Percentiles rank a stretch among this genome's conserved stretches.
phyloP scores from a whole-genome alignment of 2,113 vertebrate species.

The Rhombomys opimus region DNA sequence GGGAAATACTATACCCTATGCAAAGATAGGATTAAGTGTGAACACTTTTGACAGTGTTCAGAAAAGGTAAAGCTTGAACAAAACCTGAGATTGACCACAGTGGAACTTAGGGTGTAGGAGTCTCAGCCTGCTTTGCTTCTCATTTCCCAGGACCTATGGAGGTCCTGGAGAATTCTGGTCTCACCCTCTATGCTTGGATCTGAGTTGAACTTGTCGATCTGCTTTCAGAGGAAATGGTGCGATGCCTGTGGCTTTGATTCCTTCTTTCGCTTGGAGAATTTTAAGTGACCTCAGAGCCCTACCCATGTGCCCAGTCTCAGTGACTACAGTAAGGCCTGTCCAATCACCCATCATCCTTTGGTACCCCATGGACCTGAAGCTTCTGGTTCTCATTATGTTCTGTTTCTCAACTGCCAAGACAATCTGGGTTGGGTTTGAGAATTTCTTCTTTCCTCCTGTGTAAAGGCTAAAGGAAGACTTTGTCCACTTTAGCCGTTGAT shows the following conservation, averaged over 20 bases:
- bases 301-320: not conserved
- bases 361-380: not conserved
- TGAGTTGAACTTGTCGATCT: not conserved
- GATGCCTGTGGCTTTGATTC: not conserved
- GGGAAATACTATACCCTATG: not conserved
- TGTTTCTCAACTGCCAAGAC: not conserved
- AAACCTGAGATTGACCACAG: not conserved
- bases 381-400: not conserved
- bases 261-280: not conserved
- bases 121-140: not conserved
- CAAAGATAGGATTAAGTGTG: not conserved
- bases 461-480: conserved; percentile 23
- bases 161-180: not conserved
- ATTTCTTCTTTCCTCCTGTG: conserved; percentile 8
- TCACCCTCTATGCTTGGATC: not conserved
- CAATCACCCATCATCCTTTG: not conserved
- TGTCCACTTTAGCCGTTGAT: not conserved
- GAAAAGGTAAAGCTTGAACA: not conserved
- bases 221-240: not conserved
- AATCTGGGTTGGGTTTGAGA: not conserved
- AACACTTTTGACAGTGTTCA: not conserved
- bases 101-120: not conserved
- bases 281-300: not conserved
- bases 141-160: not conserved
- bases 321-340: not conserved